These are phyloP conservation scores for Momotus momota DNA, from an alignment of 2,797 vertebrate species.

Conservation along the genomic window DNA sequence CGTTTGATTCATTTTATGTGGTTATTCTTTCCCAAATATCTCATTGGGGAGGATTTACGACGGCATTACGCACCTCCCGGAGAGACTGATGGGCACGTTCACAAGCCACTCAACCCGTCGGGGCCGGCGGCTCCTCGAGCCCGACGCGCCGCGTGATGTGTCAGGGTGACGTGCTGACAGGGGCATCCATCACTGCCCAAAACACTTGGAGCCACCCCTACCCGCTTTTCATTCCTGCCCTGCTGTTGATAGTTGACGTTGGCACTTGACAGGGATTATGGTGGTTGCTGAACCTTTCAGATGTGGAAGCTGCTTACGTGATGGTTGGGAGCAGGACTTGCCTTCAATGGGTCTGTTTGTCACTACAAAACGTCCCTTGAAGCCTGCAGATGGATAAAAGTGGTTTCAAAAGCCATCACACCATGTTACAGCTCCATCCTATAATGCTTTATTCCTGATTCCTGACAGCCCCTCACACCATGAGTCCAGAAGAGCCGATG, in stretches of 20 bases:
- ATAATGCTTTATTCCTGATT: not conserved
- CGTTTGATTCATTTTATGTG: not conserved
- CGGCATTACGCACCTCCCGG: not conserved
- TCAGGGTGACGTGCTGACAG: not conserved
- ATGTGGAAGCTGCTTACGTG: not conserved
- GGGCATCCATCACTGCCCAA: not conserved
- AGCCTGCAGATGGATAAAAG: not conserved
- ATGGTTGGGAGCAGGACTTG: not conserved
- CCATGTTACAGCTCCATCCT: not conserved
- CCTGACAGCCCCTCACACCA: not conserved
- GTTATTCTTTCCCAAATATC: not conserved
- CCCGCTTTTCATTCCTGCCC: not conserved
- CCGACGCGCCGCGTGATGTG: rapidly evolving
- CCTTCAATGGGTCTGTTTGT: not conserved
- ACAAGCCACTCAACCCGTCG: not conserved
- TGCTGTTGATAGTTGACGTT: not conserved
- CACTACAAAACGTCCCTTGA: not conserved
- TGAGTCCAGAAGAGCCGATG: not conserved
- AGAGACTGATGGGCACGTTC: not conserved
- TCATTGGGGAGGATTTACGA: not conserved
- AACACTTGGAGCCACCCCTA: not conserved
- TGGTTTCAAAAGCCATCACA: not conserved
- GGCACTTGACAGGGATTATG: not conserved
- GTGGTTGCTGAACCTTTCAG: not conserved
- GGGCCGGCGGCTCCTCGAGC: not conserved